Conservation (phyloP, 1,140 invertebrate genomes). For the Teleogryllus occipitalis region DNA sequence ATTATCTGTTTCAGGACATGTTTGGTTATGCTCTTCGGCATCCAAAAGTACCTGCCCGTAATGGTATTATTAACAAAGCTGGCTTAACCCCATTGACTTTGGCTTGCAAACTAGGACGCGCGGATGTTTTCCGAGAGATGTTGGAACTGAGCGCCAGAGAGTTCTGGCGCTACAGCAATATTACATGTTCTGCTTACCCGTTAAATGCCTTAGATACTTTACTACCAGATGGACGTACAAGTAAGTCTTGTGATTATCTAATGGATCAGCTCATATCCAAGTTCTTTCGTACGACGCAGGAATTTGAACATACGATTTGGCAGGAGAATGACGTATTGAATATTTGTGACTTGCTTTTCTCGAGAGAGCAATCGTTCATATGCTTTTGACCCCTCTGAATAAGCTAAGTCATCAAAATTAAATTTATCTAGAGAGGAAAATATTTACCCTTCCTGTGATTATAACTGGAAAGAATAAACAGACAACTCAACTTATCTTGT, state of each 20-base stretch:
- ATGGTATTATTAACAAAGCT: slow-evolving; percentile 77
- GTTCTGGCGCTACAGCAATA: slow-evolving; percentile 98
- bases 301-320: no score
- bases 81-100: slow-evolving; percentile 91
- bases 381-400: no score
- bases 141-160: slow-evolving; percentile 90
- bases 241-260: slow-evolving; percentile 47
- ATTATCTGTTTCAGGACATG: slow-evolving; percentile 71
- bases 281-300: no score
- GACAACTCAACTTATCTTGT: no score
- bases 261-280: no score
- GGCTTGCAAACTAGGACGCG: slow-evolving; percentile 90
- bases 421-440: no score
- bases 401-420: no score
- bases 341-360: no score
- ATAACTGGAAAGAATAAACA: no score
- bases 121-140: slow-evolving; percentile 96
- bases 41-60: slow-evolving; percentile 83
- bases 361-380: no score
- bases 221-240: slow-evolving; percentile 84
- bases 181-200: slow-evolving; percentile 97
- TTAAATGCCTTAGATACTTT: slow-evolving; percentile 93
- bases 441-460: no score
- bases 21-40: slow-evolving; percentile 95
- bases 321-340: no score